Conservation (phyloP, 2,888 invertebrate species). For the Dynastes grantii region DNA sequence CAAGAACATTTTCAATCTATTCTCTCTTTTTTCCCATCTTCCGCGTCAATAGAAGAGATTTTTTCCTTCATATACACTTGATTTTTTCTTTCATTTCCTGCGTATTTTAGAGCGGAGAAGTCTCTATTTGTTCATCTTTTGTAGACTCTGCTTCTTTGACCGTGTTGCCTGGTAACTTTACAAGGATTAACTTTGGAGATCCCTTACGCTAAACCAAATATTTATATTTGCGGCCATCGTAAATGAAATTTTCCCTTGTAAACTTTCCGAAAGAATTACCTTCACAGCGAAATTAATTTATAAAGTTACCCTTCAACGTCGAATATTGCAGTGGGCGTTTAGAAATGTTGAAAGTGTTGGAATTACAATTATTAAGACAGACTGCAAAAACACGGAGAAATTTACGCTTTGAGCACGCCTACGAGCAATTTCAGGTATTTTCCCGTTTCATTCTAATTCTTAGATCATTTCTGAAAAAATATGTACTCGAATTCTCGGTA, state of each 20-base stretch:
- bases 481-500: too few species aligned
- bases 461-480: too few species aligned
- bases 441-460: too few species aligned
- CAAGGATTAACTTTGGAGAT: neutral
- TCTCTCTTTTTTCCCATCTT: neutral
- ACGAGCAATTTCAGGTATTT: too few species aligned
- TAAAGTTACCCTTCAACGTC: neutral
- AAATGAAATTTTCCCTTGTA: slow-evolving; percentile 1
- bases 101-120: neutral
- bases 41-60: neutral
- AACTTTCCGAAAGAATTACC: slow-evolving; percentile 4
- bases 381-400: too few species aligned
- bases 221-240: slow-evolving; percentile 6
- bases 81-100: slow-evolving; percentile 5
- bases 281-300: neutral
- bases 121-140: neutral
- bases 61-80: slow-evolving; percentile 7
- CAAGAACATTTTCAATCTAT: slow-evolving; percentile 8
- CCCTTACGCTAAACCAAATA: slow-evolving; percentile 15
- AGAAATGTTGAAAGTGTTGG: too few species aligned
- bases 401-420: too few species aligned
- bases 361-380: too few species aligned
- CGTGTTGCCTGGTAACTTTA: neutral
- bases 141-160: neutral
- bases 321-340: too few species aligned